These are phyloP conservation scores for Carterocephalus palaemon DNA, from an alignment of 2,888 invertebrate species.

Conservation along the genomic window DNA sequence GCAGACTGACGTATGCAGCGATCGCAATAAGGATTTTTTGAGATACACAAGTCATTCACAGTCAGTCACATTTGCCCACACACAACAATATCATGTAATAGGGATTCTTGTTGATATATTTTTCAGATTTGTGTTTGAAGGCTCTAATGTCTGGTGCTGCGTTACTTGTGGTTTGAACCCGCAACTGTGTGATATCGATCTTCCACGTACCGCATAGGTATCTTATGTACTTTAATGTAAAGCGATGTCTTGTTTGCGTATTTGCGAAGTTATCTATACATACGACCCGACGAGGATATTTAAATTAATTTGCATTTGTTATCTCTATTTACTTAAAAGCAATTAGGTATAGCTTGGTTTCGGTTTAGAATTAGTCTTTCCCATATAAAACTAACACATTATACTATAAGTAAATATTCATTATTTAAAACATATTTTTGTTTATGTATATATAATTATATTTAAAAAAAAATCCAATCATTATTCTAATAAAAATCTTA, in stretches of 20 bases:
- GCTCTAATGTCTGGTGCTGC: slow-evolving; percentile 46
- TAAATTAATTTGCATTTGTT: slow-evolving; percentile 10
- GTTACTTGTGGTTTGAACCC: slow-evolving; percentile 65
- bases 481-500: no score
- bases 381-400: no score
- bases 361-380: no score
- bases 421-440: no score
- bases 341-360: no score
- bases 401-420: no score
- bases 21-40: no score
- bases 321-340: neutral
- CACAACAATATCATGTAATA: slow-evolving; percentile 5
- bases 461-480: no score
- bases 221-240: slow-evolving; percentile 17
- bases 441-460: no score
- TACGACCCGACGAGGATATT: slow-evolving; percentile 6
- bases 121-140: slow-evolving; percentile 27
- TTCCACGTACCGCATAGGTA: slow-evolving; percentile 39
- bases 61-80: no score
- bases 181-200: slow-evolving; percentile 64
- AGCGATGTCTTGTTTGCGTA: slow-evolving; percentile 10
- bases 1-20: no score
- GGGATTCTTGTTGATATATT: slow-evolving; percentile 21
- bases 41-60: no score
- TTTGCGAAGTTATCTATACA: neutral